Evolutionary conservation across 2,888 invertebrate species (phyloP).

Genomic region (Protophormia terraenovae): DNA sequence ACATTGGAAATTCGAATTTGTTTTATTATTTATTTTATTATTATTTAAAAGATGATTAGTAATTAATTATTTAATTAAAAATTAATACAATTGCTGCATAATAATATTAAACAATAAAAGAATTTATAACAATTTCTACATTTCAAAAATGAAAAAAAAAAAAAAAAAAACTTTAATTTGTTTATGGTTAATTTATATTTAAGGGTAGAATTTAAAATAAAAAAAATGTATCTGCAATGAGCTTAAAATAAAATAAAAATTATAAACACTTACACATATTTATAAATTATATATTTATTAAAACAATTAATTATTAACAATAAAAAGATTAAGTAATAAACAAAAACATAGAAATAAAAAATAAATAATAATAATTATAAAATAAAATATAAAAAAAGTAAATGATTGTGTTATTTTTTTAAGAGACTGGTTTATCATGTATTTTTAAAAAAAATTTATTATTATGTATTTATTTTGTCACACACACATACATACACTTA

Average conservation of each 20-base stretch:
- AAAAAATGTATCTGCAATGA: slow-evolving; percentile 70
- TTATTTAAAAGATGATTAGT: slow-evolving; percentile 11
- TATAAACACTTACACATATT: slow-evolving; percentile 47
- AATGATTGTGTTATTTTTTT: slow-evolving; percentile 61
- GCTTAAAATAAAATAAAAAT: slow-evolving; percentile 67
- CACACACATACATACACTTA: not conserved
- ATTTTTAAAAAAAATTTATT: slow-evolving; percentile 39
- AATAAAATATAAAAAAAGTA: slow-evolving; percentile 31
- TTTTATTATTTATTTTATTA: slow-evolving; percentile 28
- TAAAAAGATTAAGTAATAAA: slow-evolving; percentile 41
- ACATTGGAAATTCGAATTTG: slow-evolving; percentile 57
- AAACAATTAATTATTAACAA: slow-evolving; percentile 30
- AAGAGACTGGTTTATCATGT: slow-evolving; percentile 62
- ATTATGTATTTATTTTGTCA: not conserved
- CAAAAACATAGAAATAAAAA: slow-evolving; percentile 71
- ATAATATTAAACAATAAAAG: slow-evolving; percentile 28
- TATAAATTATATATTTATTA: slow-evolving; percentile 53
- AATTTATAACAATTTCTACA: slow-evolving; percentile 63
- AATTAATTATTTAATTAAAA: slow-evolving; percentile 10
- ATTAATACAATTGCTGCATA: slow-evolving; percentile 29
- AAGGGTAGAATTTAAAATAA: slow-evolving; percentile 55
- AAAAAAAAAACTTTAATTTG: not conserved
- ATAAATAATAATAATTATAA: slow-evolving; percentile 70
- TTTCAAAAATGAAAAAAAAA: slow-evolving; percentile 31
- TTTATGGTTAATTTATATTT: slow-evolving; percentile 49